Conservation (phyloP, 2,797 vertebrate species). For the Melanotaenia parkinsoni region DNA sequence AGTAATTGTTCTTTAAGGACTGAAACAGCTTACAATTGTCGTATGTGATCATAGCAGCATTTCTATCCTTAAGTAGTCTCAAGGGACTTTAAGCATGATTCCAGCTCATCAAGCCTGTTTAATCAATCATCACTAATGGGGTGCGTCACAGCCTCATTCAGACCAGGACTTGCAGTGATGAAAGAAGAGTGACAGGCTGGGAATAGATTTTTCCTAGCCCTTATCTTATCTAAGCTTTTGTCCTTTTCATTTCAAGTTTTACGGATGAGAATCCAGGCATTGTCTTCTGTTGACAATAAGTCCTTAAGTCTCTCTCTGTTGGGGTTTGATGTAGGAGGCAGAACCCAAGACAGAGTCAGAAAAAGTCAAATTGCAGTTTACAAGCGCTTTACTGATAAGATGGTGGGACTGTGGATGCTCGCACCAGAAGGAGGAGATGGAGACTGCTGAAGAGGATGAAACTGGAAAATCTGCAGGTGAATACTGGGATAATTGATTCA, state of each 20-base stretch:
- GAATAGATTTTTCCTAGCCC: slow-evolving; percentile 11
- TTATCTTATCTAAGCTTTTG: slow-evolving; percentile 1
- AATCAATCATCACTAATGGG: slow-evolving; percentile 46
- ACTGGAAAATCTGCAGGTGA: too few relatives aligned
- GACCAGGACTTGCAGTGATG: slow-evolving; percentile 4
- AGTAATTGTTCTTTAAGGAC: slow-evolving; percentile 2
- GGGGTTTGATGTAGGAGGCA: too few relatives aligned
- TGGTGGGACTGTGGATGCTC: too few relatives aligned
- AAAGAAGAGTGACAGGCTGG: slow-evolving; percentile 2
- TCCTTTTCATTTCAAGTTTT: slow-evolving; percentile 9
- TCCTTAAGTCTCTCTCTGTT: too few relatives aligned
- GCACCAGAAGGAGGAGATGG: too few relatives aligned
- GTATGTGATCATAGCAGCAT: slow-evolving; percentile 3
- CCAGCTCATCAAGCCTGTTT: slow-evolving; percentile 31
- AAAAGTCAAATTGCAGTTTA: too few relatives aligned
- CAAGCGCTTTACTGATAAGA: too few relatives aligned
- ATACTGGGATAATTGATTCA: too few relatives aligned
- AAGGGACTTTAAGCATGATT: slow-evolving; percentile 28
- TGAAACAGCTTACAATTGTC: slow-evolving; percentile 8
- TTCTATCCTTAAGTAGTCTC: slow-evolving; percentile 12
- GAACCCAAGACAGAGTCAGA: too few relatives aligned
- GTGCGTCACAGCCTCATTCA: slow-evolving; percentile 1
- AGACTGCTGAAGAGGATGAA: too few relatives aligned
- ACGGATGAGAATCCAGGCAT: neutral
- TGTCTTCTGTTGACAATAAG: neutral